These are phyloP conservation scores for Podilymbus podiceps DNA, from an alignment of 2,113 vertebrate genomes.

Conservation along the genomic window DNA sequence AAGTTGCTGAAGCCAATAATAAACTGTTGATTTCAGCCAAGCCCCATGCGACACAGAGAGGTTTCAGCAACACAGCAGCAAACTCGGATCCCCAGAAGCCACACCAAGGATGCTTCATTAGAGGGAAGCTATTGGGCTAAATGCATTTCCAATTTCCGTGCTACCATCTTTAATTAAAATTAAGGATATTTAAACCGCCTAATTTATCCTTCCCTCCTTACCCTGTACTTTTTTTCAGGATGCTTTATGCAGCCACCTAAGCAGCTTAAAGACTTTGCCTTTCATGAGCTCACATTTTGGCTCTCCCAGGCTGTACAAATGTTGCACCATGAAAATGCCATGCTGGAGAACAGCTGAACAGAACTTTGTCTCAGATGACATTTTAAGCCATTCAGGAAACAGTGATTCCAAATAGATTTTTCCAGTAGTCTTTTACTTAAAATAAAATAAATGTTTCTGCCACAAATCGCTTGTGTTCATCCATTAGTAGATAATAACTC, in stretches of 20 bases:
- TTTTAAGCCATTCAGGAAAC: conserved; percentile 18
- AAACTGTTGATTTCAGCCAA: neutral
- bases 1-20: neutral
- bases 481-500: neutral
- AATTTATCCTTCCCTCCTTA: neutral
- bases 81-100: neutral
- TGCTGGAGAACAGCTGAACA: neutral
- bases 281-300: neutral
- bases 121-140: neutral
- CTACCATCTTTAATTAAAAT: neutral
- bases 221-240: neutral
- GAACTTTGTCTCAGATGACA: neutral
- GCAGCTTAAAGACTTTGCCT: neutral
- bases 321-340: neutral
- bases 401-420: neutral
- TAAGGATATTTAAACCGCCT: neutral
- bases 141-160: neutral
- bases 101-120: neutral
- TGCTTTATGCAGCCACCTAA: neutral
- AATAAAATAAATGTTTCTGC: neutral
- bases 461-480: neutral
- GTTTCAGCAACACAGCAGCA: neutral
- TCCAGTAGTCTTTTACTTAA: neutral
- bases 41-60: neutral
- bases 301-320: neutral